phyloP scores from a whole-genome alignment of 2,888 invertebrate species.

The Drosophila dives region DNA sequence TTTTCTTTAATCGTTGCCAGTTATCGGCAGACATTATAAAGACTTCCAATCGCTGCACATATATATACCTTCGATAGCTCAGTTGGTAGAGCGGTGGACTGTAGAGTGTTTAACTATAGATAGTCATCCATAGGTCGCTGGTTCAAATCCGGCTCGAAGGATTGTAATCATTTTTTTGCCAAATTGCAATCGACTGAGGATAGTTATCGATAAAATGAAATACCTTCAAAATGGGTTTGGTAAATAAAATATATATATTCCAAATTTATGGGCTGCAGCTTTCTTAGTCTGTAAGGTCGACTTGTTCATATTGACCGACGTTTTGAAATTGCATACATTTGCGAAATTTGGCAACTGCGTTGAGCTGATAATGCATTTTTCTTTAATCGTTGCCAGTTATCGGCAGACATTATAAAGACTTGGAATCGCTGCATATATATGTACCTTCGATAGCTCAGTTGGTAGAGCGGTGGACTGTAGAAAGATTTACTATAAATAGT shows the following conservation, averaged over 20 bases:
- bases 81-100: slow-evolving; percentile 80
- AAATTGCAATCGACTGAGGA: no score
- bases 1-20: no score
- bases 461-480: slow-evolving; percentile 80
- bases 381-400: not conserved
- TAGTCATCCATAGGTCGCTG: slow-evolving; percentile 41
- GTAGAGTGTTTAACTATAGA: slow-evolving; percentile 43
- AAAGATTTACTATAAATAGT: slow-evolving; percentile 13
- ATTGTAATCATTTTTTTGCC: not conserved
- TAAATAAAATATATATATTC: no score
- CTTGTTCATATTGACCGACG: no score
- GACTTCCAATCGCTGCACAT: not conserved
- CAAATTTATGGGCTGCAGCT: no score
- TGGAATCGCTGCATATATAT: not conserved
- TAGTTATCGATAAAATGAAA: no score
- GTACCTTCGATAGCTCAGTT: slow-evolving; percentile 68
- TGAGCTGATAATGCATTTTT: not conserved
- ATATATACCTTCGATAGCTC: slow-evolving; percentile 72
- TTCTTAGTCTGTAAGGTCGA: no score
- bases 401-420: slow-evolving; percentile 3
- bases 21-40: slow-evolving; percentile 3
- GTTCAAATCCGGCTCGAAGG: slow-evolving; percentile 45
- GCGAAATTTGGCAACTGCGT: not conserved
- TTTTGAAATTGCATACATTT: not conserved
- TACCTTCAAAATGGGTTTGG: no score